These are phyloP conservation scores for Selenia dentaria DNA, from an alignment of 2,888 invertebrate species.

Conservation along the genomic window DNA sequence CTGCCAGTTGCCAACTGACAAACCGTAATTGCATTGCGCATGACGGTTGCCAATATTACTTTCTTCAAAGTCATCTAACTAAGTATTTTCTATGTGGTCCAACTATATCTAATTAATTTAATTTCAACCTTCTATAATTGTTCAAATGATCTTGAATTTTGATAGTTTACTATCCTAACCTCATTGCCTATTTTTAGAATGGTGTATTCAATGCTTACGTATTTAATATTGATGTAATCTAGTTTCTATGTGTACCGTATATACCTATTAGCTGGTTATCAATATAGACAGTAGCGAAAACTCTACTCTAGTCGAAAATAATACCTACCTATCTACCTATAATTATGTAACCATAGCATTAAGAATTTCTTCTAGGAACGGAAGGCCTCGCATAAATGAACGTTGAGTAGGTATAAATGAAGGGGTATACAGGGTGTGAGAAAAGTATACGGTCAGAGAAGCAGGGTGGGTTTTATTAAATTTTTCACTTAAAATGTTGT, in stretches of 20 bases:
- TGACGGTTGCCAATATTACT: not conserved
- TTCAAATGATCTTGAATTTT: not conserved
- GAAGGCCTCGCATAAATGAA: too few species aligned
- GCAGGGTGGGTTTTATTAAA: too few species aligned
- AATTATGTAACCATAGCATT: not conserved
- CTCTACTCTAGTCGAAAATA: slow-evolving; percentile 1
- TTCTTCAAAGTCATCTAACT: not conserved
- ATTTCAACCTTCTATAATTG: not conserved
- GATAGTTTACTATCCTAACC: too few species aligned
- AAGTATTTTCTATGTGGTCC: slow-evolving; percentile 2
- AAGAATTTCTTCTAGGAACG: not conserved
- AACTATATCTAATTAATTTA: slow-evolving; percentile 2
- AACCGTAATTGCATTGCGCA: not conserved
- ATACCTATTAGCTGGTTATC: not conserved
- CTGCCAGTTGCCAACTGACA: not conserved
- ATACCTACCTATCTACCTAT: slow-evolving; percentile 1
- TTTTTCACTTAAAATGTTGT: too few species aligned
- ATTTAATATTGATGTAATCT: not conserved
- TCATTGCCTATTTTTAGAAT: slow-evolving; percentile 1
- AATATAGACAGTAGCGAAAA: not conserved
- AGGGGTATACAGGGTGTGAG: not conserved
- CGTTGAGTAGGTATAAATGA: not conserved
- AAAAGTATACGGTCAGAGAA: not conserved
- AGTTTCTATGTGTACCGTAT: not conserved
- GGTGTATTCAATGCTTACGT: not conserved